Base-by-base conservation (phyloP, 2,888 invertebrate genomes). In the Escarpia spicata region DNA sequence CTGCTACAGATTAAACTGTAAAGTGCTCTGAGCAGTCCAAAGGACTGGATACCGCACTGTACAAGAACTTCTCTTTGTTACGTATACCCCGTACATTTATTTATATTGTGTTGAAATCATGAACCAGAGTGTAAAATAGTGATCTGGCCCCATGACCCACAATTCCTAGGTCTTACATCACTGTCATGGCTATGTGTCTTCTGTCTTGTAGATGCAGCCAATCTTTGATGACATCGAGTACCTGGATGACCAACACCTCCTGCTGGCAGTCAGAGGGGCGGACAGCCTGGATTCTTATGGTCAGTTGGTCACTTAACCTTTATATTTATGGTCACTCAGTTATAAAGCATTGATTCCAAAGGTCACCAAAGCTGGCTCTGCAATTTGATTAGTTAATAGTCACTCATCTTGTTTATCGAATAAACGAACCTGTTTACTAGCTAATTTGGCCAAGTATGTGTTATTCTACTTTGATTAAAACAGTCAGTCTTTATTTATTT, bases 241-340 rank as follows among this genome's bases (percentile, higher is more conserved):
- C 92, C 94, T 96, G 31, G 96, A 96, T 92, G 96, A 96, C 91
- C 96, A 96, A 93, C 96, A 96, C 94, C 94, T 96, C 31, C 94
- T 96, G 92, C 94, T 96, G 52, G 95, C 96, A 92, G 96, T 96
- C 45, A 95, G 95, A 93, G 95, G 95, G 15, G 94, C 94, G 75
- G 96, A 95, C 92, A 95, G 95, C 10, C 95, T 95, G 93, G 96
- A 96, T 92, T 96, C 95, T 2, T 96, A 95, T 94, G 96, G 96
- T 96, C 92, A 93, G 94, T 92, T n/a, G 43, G 31, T 43, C 31
- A 44, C 15, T 15, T 90, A 45, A 43, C 10, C 37, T 12, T 52
- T 45, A 31, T 6, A n/a, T 19, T 45, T 44, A 91, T 91, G 15
- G 31, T 52, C 31, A 44, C 2, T 44, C n/a, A 44, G 43, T 19